Percentiles rank a stretch among this genome's conserved stretches.
These are phyloP conservation scores for Spisula subtruncata DNA, from an alignment of 2,888 invertebrate genomes.

Conservation along the genomic window DNA sequence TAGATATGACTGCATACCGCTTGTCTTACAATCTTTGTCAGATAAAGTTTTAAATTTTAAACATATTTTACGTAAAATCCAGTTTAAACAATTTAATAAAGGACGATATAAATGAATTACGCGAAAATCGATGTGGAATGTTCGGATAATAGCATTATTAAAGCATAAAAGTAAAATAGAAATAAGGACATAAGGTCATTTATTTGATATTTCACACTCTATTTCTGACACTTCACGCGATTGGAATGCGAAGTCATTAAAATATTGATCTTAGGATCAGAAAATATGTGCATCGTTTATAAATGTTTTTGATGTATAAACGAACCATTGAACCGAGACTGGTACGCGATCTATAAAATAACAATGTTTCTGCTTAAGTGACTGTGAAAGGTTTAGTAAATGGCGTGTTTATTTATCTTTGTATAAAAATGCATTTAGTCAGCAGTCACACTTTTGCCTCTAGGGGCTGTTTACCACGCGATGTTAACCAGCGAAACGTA, in stretches of 20 bases:
- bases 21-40: constrained; percentile 33
- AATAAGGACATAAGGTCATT: background rate
- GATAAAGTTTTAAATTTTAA: constrained; percentile 45
- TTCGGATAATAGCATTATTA: background rate
- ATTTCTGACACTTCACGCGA: constrained; percentile 1
- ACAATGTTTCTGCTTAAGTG: background rate
- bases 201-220: background rate
- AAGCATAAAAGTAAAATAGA: constrained; percentile 6
- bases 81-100: constrained; percentile 41
- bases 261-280: background rate
- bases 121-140: constrained; percentile 9
- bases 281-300: background rate
- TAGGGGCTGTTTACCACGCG: background rate
- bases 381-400: background rate
- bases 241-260: constrained; percentile 8
- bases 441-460: background rate
- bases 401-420: background rate
- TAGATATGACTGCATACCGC: constrained; percentile 41
- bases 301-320: background rate
- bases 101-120: constrained; percentile 33
- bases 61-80: constrained; percentile 40
- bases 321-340: background rate
- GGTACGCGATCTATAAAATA: background rate
- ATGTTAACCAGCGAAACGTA: background rate
- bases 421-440: background rate